Percentiles rank a stretch among this genome's conserved stretches.
These are phyloP conservation scores for Myotis davidii DNA, from an alignment of 2,113 vertebrate species.

Conservation along the genomic window DNA sequence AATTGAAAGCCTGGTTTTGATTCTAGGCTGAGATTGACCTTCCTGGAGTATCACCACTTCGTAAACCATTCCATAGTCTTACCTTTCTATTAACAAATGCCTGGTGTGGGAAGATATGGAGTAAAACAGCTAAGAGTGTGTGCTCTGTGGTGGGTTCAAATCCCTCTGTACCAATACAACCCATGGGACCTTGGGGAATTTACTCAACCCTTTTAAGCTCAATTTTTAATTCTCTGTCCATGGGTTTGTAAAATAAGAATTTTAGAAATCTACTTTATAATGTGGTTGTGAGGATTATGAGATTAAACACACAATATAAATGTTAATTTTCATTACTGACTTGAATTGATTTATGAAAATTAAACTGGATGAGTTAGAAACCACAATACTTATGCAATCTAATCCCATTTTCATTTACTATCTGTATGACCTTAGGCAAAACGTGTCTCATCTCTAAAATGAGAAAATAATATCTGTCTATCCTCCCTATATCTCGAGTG, in stretches of 20 bases:
- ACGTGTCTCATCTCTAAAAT: neutral
- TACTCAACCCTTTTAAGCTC: neutral
- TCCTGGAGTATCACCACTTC: neutral
- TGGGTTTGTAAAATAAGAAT: conserved; percentile 7
- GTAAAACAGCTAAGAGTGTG: neutral
- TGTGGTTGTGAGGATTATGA: neutral
- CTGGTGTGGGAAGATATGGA: neutral
- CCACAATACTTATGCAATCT: neutral
- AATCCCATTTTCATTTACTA: neutral
- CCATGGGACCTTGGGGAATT: neutral
- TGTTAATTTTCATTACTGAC: conserved; percentile 50
- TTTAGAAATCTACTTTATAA: conserved; percentile 31
- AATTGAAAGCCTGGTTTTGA: neutral
- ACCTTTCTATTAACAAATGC: neutral
- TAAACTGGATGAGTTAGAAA: conserved; percentile 36
- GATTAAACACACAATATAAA: conserved; percentile 41
- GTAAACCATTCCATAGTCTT: neutral
- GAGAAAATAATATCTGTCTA: neutral
- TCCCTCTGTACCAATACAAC: neutral
- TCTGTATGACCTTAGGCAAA: neutral
- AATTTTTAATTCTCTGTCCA: neutral
- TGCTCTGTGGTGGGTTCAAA: neutral
- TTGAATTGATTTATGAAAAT: conserved; percentile 27
- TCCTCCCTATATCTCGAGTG: neutral
- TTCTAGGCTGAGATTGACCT: neutral